Evolutionary conservation across 1,140 invertebrate species (phyloP).

Genomic region (Drosophila bipectinata): DNA sequence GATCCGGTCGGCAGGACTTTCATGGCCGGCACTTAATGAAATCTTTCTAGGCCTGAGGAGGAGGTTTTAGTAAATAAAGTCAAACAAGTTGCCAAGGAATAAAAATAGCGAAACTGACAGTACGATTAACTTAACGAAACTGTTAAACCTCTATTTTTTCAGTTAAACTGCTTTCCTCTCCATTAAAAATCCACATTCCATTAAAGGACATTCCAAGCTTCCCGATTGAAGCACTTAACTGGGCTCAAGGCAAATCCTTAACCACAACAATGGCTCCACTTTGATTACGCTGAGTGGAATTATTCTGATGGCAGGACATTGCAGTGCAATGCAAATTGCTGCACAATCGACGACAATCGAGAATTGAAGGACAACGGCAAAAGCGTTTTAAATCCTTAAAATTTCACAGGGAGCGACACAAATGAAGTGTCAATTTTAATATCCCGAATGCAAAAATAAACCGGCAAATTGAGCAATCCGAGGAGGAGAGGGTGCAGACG

Average conservation of each 20-base stretch:
- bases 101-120: background rate
- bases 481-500: background rate
- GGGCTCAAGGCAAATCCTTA: slow-evolving; percentile 31
- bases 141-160: too few species aligned
- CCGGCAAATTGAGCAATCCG: slow-evolving; percentile 59
- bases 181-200: too few species aligned
- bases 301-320: background rate
- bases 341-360: slow-evolving; percentile 25
- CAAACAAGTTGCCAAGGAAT: background rate
- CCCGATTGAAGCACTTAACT: slow-evolving; percentile 1
- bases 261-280: slow-evolving; percentile 38
- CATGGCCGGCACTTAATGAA: slow-evolving; percentile 45
- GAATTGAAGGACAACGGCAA: background rate
- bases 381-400: slow-evolving; percentile 44
- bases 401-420: slow-evolving; percentile 30
- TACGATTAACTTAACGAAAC: background rate
- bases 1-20: slow-evolving; percentile 15
- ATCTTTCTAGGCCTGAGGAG: slow-evolving; percentile 30
- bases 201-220: background rate
- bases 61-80: slow-evolving; percentile 20
- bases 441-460: slow-evolving; percentile 42
- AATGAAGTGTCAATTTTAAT: slow-evolving; percentile 71
- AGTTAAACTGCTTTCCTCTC: too few species aligned
- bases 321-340: slow-evolving; percentile 31
- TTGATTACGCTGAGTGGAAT: slow-evolving; percentile 19